Evolutionary conservation across 2,797 vertebrate species (phyloP), one percentile per base, ranked within the genome.

Genomic region (Mionectes olivaceus): DNA sequence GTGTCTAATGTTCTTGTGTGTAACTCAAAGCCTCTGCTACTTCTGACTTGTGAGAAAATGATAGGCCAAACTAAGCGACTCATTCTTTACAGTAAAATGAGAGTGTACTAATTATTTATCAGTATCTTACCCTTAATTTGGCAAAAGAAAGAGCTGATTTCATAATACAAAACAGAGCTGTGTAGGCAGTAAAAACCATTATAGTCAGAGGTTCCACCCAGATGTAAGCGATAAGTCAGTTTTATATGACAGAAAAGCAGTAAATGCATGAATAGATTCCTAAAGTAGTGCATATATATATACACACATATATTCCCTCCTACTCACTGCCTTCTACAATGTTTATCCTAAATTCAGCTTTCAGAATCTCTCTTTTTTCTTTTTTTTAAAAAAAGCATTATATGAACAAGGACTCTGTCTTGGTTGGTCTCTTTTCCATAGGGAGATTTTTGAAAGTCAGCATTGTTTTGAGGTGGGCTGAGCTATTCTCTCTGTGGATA

Each of bases 71-170:
- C 73, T 25, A 65, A 87, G 70, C 23, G 1, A 77, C 56, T 78
- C 87, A 91, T 93, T 95, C 87, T 94, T 90, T 57, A 59, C 69
- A 77, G 65, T 95, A 93, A 93, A 97, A 94, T 85, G 94, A 96
- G 83, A 96, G 70, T 44, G 57, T 67, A 63, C 68, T 92, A 93
- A 90, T 95, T 93, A 71, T 94, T 86, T 93, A 95, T 88, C 70
- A 93, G 78, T 55, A 32, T 67, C 90, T 87, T 93, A 86, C 82
- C 57, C 67, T 93, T 87, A 80, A 84, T 79, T 94, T 83, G 73
- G 32, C 79, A 71, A 68, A 94, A 93, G 95, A 93, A 95, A 94
- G 83, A 90, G 78, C 77, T 90, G 70, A 93, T 94, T 92, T 87
- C 47, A 23, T 46, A 96, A 71, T 25, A 82, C 65, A 91, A 68